Conservation (phyloP, 2,888 invertebrate species). For the Operophtera brumata region DNA sequence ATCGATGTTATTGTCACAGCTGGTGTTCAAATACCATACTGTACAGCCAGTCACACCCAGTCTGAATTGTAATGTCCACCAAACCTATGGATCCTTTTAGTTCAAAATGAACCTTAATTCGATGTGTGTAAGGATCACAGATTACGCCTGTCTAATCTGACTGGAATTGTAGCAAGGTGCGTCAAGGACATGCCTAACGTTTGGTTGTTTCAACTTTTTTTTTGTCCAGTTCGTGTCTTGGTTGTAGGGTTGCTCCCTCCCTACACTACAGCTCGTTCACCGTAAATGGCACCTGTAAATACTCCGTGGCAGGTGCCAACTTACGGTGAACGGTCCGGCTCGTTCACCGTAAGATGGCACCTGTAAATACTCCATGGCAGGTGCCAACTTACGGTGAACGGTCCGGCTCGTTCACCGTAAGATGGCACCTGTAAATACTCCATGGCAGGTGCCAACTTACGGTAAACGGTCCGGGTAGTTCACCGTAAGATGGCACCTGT, state of each 20-base stretch:
- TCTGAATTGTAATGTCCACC: constrained; percentile 55
- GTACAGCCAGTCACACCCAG: constrained; percentile 47
- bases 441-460: too few relatives aligned
- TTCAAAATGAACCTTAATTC: constrained; percentile 41
- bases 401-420: too few relatives aligned
- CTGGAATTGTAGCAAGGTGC: constrained; percentile 62
- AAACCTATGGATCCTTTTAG: constrained; percentile 24
- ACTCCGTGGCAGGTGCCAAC: too few relatives aligned
- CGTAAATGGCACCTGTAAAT: too few relatives aligned
- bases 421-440: too few relatives aligned
- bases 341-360: too few relatives aligned
- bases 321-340: too few relatives aligned
- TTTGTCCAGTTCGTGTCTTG: constrained; percentile 53
- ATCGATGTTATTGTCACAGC: constrained; percentile 39
- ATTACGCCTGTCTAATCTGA: constrained; percentile 39
- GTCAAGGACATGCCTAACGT: constrained; percentile 68
- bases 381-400: too few relatives aligned
- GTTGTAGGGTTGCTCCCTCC: constrained; percentile 34
- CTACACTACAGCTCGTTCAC: too few relatives aligned
- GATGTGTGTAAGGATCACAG: constrained; percentile 34
- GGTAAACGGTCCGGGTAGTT: too few relatives aligned
- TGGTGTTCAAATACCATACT: constrained; percentile 43
- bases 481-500: too few relatives aligned
- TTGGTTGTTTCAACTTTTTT: constrained; percentile 58
- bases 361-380: too few relatives aligned